Percentiles rank a stretch among this genome's conserved stretches.
These are phyloP conservation scores for Cyrtodaria siliqua DNA, from an alignment of 2,888 invertebrate species.

Conservation along the genomic window DNA sequence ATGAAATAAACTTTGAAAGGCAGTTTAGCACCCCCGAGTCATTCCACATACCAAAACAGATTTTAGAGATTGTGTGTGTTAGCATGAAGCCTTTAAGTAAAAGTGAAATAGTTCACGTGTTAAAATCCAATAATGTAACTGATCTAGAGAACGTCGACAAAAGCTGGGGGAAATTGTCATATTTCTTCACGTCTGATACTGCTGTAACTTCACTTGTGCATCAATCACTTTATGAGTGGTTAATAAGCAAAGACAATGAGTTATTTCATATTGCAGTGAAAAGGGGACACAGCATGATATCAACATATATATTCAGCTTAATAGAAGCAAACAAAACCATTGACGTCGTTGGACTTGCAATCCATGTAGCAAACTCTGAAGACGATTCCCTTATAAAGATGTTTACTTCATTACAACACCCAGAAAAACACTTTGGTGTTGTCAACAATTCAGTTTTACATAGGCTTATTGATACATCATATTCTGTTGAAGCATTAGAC, in stretches of 20 bases:
- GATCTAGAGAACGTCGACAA: too few species aligned
- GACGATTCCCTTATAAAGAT: too few species aligned
- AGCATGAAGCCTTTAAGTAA: background rate
- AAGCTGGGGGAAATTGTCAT: background rate
- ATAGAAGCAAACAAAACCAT: background rate
- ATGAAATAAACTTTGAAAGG: slow-evolving; percentile 18
- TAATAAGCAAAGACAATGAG: background rate
- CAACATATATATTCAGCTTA: background rate
- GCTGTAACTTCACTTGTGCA: background rate
- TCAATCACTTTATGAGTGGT: background rate
- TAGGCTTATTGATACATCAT: background rate
- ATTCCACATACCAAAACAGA: background rate
- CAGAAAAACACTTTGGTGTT: too few species aligned
- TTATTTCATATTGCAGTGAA: background rate
- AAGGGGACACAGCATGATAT: background rate
- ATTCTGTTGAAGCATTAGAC: background rate
- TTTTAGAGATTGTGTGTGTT: background rate
- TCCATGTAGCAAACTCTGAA: background rate
- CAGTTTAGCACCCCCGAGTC: background rate
- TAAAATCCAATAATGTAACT: background rate
- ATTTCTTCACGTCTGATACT: background rate
- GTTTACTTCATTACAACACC: too few species aligned
- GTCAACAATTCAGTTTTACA: background rate
- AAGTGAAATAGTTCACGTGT: background rate
- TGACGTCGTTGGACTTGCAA: background rate